phyloP scores from a whole-genome alignment of 92 coral and sea anemone species.

The Epizoanthus scotinus region DNA sequence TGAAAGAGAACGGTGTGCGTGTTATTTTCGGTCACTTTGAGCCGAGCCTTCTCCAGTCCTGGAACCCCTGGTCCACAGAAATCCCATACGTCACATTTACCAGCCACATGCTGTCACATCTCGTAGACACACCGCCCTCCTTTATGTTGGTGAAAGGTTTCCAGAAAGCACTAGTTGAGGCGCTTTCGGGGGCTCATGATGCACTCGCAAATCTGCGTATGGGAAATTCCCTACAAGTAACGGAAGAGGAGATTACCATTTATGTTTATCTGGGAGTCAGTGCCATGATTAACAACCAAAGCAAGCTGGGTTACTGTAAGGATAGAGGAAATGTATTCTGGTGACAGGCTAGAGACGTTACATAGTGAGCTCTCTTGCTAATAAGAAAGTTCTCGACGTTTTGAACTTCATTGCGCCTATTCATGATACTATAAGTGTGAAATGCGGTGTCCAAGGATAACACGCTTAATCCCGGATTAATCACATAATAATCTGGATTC shows the following conservation, averaged over 20 bases:
- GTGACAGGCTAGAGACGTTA: background rate
- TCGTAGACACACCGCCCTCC: conserved; percentile 60
- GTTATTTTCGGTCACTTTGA: conserved; percentile 59
- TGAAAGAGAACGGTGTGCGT: conserved; percentile 74
- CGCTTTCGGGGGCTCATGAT: conserved; percentile 74
- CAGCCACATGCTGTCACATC: conserved; percentile 55
- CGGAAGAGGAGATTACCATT: conserved; percentile 83
- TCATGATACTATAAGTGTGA: too few species aligned
- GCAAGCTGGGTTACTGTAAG: conserved; percentile 89
- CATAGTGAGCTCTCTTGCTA: background rate
- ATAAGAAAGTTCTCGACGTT: too few species aligned
- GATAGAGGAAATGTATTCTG: conserved; percentile 88
- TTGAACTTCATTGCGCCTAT: too few species aligned
- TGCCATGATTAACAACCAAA: conserved; percentile 89
- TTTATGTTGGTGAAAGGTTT: conserved; percentile 53
- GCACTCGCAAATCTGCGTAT: conserved; percentile 45
- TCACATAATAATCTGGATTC: too few species aligned
- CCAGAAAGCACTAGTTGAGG: conserved; percentile 77
- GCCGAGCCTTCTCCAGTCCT: conserved; percentile 81
- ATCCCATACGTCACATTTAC: conserved; percentile 74
- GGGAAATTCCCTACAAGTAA: conserved; percentile 72
- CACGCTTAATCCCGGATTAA: too few species aligned
- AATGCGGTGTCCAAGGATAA: too few species aligned
- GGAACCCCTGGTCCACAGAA: conserved; percentile 96
- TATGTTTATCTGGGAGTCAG: conserved; percentile 76